Percentiles rank a stretch among this genome's conserved stretches.
phyloP scores from a whole-genome alignment of 2,113 vertebrate genomes.

The Oryzias celebensis region DNA sequence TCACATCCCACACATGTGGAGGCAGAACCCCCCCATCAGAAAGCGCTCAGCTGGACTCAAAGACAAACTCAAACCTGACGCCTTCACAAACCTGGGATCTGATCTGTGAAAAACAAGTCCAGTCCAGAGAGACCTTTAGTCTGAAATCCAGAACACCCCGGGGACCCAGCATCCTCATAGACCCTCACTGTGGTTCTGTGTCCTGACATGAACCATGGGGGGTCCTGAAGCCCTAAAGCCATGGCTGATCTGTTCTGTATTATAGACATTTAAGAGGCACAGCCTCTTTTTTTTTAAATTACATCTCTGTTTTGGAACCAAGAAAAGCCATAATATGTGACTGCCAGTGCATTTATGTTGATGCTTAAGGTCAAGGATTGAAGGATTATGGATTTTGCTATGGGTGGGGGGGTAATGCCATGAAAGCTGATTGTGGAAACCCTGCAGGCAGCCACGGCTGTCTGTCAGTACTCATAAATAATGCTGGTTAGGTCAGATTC shows the following conservation, averaged over 20 bases:
- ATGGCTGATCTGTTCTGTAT: too few relatives aligned
- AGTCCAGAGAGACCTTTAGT: slow-evolving; percentile 9
- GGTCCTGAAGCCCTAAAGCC: too few relatives aligned
- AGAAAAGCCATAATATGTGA: slow-evolving; percentile 1
- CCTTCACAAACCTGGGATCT: not conserved
- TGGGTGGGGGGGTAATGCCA: slow-evolving; percentile 39
- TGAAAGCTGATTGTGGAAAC: slow-evolving; percentile 61
- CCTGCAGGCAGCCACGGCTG: slow-evolving; percentile 22
- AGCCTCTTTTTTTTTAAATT: slow-evolving; percentile 13
- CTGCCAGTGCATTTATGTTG: slow-evolving; percentile 20
- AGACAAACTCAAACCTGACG: too few relatives aligned
- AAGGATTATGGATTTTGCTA: slow-evolving; percentile 57
- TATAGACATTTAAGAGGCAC: too few relatives aligned
- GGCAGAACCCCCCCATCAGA: not conserved
- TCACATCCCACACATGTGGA: not conserved
- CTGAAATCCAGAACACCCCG: not conserved
- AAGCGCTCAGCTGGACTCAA: too few relatives aligned
- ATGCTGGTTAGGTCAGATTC: slow-evolving; percentile 51
- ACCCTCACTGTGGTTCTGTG: not conserved
- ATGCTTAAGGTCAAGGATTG: slow-evolving; percentile 54
- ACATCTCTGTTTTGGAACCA: not conserved
- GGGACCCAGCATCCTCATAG: not conserved
- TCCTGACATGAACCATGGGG: not conserved
- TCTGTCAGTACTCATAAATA: slow-evolving; percentile 47
- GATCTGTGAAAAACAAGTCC: too few relatives aligned